Base-by-base conservation (phyloP, 2,888 invertebrate species). In the Heterodera filipjevi region DNA sequence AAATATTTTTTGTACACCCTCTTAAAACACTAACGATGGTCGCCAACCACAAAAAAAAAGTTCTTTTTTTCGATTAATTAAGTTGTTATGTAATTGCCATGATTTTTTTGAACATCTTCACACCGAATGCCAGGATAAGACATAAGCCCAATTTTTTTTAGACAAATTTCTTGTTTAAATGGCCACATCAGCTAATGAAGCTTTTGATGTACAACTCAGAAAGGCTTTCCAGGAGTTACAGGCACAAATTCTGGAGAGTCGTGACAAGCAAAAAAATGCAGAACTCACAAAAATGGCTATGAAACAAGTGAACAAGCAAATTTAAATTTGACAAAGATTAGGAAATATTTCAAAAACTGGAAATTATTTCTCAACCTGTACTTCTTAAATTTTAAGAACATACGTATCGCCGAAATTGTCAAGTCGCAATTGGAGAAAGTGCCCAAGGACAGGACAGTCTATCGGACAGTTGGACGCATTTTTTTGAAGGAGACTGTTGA, bases 201-300 rank as follows among this genome's bases (percentile, higher is more conserved):
- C 5, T 33, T 68, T 68, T 22, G 35, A 68, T 33, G 68, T 19
- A 35, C 68, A 68, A 22, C 35, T 82, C 76, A 3, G 59, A 59
- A 59, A 81, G 81, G 81, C 81, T 5, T 80, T 81, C 46, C 81
- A 81, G 66, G 81, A 82, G 16, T 49, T 81, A n/a, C 82, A 82
- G 68, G 39, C 66, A 1, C 81, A 81, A 53, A 78, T 82, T 19
- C 27, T 76, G 19, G 76, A 79, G 33, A 75, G 73, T 8, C 73
- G 82, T 35, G 80, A 81, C 10, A 71, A 76, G 32, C 81, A 83
- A n/a, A 76, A 80, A 35, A 82, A 82, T 44, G 77, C 79, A 19
- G 76, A 82, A 19, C 32, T 72, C 33, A 79, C 81, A n/a, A 76
- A 82, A 33, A 68, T 68, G 32, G 76, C 81, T 3, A 81, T 81